Percentiles rank a stretch among this genome's conserved stretches.
phyloP scores from a whole-genome alignment of 2,113 vertebrate genomes.

The Sapayoa aenigma region DNA sequence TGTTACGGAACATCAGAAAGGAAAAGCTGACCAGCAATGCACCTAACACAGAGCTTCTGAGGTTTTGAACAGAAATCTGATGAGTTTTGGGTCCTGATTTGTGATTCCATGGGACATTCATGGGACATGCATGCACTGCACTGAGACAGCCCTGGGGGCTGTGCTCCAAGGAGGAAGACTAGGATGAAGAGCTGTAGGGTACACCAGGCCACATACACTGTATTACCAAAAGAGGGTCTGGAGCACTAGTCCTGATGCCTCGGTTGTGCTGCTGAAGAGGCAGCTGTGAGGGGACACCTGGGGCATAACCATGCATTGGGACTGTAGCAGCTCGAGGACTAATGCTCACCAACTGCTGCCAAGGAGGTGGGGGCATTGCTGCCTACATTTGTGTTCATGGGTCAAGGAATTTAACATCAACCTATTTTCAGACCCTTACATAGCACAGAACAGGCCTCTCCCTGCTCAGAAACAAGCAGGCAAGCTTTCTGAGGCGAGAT shows the following conservation, averaged over 20 bases:
- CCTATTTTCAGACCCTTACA: background rate
- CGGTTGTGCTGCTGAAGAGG: background rate
- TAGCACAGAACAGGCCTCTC: background rate
- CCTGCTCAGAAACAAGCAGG: background rate
- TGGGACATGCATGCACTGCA: background rate
- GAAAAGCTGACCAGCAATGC: background rate
- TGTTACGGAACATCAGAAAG: background rate
- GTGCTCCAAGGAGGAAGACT: background rate
- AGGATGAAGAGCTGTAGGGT: background rate
- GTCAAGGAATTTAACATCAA: background rate
- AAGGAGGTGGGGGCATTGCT: background rate
- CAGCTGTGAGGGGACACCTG: background rate
- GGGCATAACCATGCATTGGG: fast-evolving
- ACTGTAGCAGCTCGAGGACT: background rate
- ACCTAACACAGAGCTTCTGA: background rate
- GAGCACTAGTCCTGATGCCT: background rate
- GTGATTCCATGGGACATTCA: background rate
- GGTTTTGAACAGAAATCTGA: background rate
- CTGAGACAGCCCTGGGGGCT: background rate
- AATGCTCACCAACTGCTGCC: fast-evolving
- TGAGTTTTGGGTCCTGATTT: background rate
- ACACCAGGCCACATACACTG: background rate
- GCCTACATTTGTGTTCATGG: background rate
- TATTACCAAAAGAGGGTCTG: background rate
- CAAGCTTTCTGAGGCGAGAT: background rate